phyloP scores from a whole-genome alignment of 2,113 vertebrate genomes.

The Gracilinanus agilis region DNA sequence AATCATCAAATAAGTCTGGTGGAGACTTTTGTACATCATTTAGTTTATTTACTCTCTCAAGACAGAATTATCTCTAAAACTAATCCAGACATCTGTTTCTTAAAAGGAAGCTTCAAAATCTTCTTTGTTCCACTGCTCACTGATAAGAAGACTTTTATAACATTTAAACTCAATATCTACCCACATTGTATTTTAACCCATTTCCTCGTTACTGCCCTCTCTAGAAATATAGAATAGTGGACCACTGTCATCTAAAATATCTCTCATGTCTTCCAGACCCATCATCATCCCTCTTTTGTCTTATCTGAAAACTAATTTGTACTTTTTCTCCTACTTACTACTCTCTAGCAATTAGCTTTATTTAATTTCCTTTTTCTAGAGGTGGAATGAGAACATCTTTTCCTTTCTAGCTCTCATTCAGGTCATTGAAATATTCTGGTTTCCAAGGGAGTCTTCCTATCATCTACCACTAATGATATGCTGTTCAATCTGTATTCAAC shows the following conservation, averaged over 20 bases:
- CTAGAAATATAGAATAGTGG: slow-evolving; percentile 1
- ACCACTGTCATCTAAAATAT: not conserved
- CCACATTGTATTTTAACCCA: not conserved
- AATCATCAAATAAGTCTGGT: not conserved
- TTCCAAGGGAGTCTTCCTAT: not conserved
- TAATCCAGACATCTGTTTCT: not conserved
- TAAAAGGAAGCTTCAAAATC: not conserved
- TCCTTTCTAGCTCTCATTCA: not conserved
- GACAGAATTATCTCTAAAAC: not conserved
- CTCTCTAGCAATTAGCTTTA: not conserved
- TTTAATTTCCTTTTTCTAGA: not conserved
- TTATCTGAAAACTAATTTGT: not conserved
- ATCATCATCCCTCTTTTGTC: not conserved
- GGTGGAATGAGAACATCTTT: not conserved
- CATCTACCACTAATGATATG: not conserved
- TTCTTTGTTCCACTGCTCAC: not conserved
- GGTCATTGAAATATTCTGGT: not conserved
- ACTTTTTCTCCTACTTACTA: not conserved
- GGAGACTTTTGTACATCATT: not conserved
- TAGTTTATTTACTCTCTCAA: not conserved
- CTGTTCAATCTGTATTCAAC: not conserved
- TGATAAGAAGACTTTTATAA: not conserved
- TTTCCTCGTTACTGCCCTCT: slow-evolving; percentile 33
- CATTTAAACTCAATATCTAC: not conserved
- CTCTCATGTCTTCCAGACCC: not conserved